Evolutionary conservation across 1,140 invertebrate species (phyloP).

Genomic region (Oncopodura yosiiana): DNA sequence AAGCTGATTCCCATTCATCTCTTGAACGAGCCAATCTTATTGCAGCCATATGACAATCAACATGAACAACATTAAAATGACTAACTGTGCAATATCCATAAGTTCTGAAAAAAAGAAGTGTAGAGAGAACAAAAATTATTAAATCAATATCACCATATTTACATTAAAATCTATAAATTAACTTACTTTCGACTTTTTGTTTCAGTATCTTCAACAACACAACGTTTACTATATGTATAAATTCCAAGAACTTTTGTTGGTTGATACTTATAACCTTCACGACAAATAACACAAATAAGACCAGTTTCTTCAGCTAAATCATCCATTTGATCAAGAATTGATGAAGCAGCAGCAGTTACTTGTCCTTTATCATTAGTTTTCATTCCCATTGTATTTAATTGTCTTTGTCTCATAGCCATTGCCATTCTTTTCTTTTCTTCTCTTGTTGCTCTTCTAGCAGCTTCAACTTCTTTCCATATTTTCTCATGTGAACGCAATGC

Average conservation of each 20-base stretch:
- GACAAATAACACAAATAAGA: conserved; percentile 93
- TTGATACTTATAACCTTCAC: conserved; percentile 93
- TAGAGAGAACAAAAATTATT: neutral
- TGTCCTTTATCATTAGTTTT: conserved; percentile 86
- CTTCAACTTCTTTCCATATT: conserved; percentile 59
- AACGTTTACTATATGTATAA: conserved; percentile 94
- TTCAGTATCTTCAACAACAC: conserved; percentile 89
- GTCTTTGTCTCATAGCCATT: conserved; percentile 94
- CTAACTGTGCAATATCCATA: conserved; percentile 80
- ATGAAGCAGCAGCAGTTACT: conserved; percentile 68
- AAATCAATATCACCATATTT: neutral
- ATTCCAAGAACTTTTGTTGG: conserved; percentile 85
- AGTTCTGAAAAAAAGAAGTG: conserved; percentile 37
- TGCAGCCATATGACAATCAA: conserved; percentile 95
- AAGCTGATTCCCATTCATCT: conserved; percentile 96
- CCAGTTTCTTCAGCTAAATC: conserved; percentile 91
- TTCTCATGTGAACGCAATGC: conserved; percentile 32
- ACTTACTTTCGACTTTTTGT: conserved; percentile 71
- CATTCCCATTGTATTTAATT: conserved; percentile 90
- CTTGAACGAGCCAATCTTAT: conserved; percentile 65
- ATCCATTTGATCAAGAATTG: conserved; percentile 83
- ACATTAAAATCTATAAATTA: conserved; percentile 49
- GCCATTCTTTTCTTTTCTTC: conserved; percentile 91
- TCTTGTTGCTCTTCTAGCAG: conserved; percentile 81
- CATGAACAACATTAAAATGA: conserved; percentile 96